phyloP scores from a whole-genome alignment of 2,888 invertebrate species.

The Phorcus lineatus region DNA sequence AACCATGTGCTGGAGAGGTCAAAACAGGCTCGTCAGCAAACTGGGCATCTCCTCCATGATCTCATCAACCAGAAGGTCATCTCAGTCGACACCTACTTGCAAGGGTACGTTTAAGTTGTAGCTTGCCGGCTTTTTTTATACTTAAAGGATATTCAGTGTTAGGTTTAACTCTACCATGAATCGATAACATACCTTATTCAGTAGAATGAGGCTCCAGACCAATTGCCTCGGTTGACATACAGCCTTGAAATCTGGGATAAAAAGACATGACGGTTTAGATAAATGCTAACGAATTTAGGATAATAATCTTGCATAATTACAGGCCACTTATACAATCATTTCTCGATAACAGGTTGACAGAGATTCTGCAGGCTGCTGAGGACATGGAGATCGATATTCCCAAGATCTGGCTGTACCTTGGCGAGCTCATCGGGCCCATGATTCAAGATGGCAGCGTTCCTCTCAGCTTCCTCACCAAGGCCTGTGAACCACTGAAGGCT shows the following conservation, averaged over 20 bases:
- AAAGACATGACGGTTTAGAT: no score
- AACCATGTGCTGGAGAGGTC: conserved; percentile 70
- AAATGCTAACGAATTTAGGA: no score
- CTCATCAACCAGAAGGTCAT: conserved; percentile 78
- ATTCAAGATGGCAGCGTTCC: conserved; percentile 69
- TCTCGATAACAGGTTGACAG: conserved; percentile 78
- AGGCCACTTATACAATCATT: not conserved
- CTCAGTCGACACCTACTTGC: conserved; percentile 77
- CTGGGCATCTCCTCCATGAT: conserved; percentile 78
- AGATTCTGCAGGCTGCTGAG: conserved; percentile 82
- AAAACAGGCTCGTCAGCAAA: conserved; percentile 69
- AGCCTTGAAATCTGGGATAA: no score
- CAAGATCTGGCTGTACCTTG: conserved; percentile 87
- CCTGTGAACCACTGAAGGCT: conserved; percentile 63
- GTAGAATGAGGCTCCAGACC: no score
- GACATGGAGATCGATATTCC: conserved; percentile 91
- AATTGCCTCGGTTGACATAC: no score
- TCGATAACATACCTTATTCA: no score
- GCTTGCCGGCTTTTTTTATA: no score
- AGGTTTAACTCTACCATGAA: no score
- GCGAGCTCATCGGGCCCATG: conserved; percentile 81
- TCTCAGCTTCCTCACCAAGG: conserved; percentile 65
- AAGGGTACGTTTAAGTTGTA: conserved; percentile 75
- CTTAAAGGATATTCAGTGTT: no score
- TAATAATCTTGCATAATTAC: no score